A percentile compares a stretch with the other conserved stretches of the same genome.
phyloP scores from a whole-genome alignment of 2,797 vertebrate genomes.

The Amphiprion clarkii region DNA sequence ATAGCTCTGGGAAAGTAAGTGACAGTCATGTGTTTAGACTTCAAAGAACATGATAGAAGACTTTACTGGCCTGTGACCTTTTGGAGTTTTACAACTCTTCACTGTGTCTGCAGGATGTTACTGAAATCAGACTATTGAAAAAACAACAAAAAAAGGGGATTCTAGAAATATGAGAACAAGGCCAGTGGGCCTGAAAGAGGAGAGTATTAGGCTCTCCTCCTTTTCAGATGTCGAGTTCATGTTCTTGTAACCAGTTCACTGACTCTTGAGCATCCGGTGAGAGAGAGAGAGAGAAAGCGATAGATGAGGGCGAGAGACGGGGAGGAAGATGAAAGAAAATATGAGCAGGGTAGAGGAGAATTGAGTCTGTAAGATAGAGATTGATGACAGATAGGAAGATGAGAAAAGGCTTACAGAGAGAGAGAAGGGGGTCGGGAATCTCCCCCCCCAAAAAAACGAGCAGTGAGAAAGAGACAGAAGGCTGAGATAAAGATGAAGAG shows the following conservation, averaged over 20 bases:
- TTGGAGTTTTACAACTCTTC: conserved; percentile 50
- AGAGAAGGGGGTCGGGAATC: conserved; percentile 49
- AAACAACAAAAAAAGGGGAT: conserved; percentile 12
- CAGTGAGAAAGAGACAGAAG: conserved; percentile 44
- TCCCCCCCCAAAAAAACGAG: conserved; percentile 32
- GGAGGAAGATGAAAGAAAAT: conserved; percentile 81
- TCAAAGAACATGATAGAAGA: conserved; percentile 63
- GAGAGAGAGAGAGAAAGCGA: conserved; percentile 18
- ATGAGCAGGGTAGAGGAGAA: conserved; percentile 76
- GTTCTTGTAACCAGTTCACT: conserved; percentile 79
- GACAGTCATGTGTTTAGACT: conserved; percentile 76
- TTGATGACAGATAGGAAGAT: conserved; percentile 83
- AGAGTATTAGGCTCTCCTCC: conserved; percentile 57
- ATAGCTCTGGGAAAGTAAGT: conserved; percentile 59
- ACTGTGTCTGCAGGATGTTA: conserved; percentile 58
- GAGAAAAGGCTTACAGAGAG: conserved; percentile 73
- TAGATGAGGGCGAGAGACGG: conserved; percentile 71
- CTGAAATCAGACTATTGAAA: conserved; percentile 46
- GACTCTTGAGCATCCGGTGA: conserved; percentile 74
- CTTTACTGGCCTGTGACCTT: conserved; percentile 64
- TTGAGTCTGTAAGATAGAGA: conserved; percentile 80
- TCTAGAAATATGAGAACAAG: conserved; percentile 66
- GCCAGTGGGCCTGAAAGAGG: conserved; percentile 63
- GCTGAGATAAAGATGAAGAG: conserved; percentile 70
- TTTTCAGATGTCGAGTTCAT: conserved; percentile 70